Conservation (phyloP, 2,113 vertebrate genomes). For the Mobula birostris region DNA sequence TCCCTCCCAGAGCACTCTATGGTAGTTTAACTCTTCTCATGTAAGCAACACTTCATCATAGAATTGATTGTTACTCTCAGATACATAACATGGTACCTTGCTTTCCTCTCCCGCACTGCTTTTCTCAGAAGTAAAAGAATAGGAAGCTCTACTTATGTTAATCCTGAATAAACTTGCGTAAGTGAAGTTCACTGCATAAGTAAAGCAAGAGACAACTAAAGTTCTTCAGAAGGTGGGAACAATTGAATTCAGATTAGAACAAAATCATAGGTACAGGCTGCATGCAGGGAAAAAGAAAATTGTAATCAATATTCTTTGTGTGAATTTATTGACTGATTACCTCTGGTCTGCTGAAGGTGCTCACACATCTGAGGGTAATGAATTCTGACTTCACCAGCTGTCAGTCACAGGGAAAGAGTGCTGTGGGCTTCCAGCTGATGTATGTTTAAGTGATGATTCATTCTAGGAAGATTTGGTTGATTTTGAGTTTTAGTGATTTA, state of each 20-base stretch:
- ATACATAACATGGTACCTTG: background rate
- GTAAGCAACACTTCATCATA: background rate
- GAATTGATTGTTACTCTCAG: background rate
- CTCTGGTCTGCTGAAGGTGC: slow-evolving; percentile 46
- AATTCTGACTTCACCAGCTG: slow-evolving; percentile 51
- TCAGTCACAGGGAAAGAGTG: slow-evolving; percentile 41
- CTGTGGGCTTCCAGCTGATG: background rate
- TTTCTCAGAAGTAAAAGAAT: background rate
- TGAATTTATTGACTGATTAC: slow-evolving; percentile 18
- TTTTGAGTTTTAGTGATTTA: too few species aligned
- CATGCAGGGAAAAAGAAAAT: background rate
- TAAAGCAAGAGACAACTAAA: slow-evolving; percentile 7
- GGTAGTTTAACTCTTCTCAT: background rate
- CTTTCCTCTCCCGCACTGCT: background rate
- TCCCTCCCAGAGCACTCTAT: background rate
- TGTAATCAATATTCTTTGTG: background rate
- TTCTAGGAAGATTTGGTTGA: background rate
- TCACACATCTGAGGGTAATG: slow-evolving; percentile 40
- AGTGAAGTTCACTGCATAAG: background rate
- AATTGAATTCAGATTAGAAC: background rate
- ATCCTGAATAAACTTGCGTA: background rate
- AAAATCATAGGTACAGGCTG: background rate
- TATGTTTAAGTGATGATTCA: background rate
- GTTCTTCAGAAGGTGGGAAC: background rate
- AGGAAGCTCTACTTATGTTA: background rate